These are phyloP conservation scores for Amphiprion clarkii DNA, from an alignment of 2,797 vertebrate species.

Conservation along the genomic window DNA sequence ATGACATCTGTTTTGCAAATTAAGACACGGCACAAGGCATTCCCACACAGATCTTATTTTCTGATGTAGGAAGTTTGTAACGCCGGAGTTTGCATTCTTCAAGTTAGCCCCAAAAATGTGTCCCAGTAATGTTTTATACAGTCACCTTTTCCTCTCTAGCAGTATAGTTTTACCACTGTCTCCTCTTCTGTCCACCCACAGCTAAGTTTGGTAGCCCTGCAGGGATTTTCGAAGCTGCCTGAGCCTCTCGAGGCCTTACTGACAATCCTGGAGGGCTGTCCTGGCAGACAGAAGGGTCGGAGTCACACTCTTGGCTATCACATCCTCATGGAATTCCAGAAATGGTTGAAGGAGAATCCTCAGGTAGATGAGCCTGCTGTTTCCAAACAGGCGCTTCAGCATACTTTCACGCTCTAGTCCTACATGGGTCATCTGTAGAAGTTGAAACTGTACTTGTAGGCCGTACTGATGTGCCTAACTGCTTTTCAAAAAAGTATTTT, in stretches of 20 bases:
- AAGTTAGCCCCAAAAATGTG: conserved; percentile 29
- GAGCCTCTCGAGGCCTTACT: conserved; percentile 80
- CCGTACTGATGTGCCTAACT: too few relatives aligned
- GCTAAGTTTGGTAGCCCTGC: conserved; percentile 69
- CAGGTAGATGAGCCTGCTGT: conserved; percentile 55
- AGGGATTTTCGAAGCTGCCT: conserved; percentile 81
- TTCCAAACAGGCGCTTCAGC: neutral
- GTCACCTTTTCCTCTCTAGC: neutral
- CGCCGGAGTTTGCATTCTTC: conserved; percentile 51
- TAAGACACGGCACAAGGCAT: conserved; percentile 58
- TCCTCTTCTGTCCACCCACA: conserved; percentile 44
- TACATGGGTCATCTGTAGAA: neutral
- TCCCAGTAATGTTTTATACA: conserved; percentile 12
- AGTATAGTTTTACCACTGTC: conserved; percentile 11
- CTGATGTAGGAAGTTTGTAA: conserved; percentile 59
- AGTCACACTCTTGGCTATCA: conserved; percentile 70
- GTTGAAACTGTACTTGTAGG: neutral
- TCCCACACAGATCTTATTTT: conserved; percentile 79
- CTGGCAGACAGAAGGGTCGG: conserved; percentile 77
- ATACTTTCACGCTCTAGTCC: neutral
- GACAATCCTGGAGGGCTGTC: conserved; percentile 78
- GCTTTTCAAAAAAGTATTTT: too few relatives aligned
- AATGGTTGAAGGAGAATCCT: conserved; percentile 77
- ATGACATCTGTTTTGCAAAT: conserved; percentile 83
- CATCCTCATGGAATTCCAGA: conserved; percentile 81